These are phyloP conservation scores for Parauchenoglanis punctatus DNA, from an alignment of 2,797 vertebrate species.

Conservation along the genomic window DNA sequence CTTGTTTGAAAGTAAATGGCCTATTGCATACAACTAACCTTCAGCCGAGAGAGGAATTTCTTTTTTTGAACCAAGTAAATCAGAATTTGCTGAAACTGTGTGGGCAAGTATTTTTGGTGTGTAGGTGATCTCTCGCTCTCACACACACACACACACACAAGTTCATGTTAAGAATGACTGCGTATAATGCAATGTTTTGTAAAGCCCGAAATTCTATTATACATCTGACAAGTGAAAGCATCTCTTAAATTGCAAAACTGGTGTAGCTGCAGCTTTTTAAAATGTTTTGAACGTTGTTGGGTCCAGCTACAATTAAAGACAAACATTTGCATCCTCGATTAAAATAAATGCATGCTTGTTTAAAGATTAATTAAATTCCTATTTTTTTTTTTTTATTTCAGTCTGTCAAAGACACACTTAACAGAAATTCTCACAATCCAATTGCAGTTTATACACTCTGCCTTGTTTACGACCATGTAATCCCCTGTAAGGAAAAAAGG, in stretches of 20 bases:
- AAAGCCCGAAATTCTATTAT: neutral
- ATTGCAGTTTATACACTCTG: neutral
- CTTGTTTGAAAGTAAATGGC: constrained; percentile 65
- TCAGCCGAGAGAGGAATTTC: constrained; percentile 64
- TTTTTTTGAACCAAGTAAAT: constrained; percentile 79
- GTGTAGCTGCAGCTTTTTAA: neutral
- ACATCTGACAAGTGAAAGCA: neutral
- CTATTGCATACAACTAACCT: constrained; percentile 65
- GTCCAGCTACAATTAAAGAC: neutral
- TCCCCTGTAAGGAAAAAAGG: neutral
- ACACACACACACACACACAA: neutral
- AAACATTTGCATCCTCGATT: neutral
- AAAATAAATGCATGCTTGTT: neutral
- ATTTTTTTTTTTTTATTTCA: neutral
- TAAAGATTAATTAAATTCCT: neutral
- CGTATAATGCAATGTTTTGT: neutral
- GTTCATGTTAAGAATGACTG: neutral
- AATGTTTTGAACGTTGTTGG: neutral
- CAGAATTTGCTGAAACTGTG: constrained; percentile 76
- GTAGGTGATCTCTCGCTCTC: neutral
- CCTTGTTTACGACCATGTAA: neutral
- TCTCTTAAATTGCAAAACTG: neutral
- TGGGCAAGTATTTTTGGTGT: constrained; percentile 52
- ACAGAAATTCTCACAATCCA: neutral
- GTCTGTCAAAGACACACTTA: neutral